Conservation (phyloP, 2,113 vertebrate species). For the Charina bottae region DNA sequence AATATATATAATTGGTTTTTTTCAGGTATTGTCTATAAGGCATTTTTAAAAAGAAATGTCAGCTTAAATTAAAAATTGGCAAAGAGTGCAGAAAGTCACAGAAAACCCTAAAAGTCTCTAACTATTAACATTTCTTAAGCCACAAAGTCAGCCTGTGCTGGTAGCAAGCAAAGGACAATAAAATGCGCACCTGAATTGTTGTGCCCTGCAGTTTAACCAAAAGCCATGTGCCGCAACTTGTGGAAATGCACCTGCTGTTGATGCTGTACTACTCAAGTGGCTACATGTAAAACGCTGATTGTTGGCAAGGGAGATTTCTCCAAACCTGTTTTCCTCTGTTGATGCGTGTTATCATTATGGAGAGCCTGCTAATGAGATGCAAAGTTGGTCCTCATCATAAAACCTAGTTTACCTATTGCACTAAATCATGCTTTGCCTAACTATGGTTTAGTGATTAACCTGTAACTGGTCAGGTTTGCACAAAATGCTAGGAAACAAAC, state of each 20-base stretch:
- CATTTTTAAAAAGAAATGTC: background rate
- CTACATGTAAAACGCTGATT: background rate
- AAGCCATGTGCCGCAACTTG: background rate
- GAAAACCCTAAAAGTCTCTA: background rate
- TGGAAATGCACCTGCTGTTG: slow-evolving; percentile 15
- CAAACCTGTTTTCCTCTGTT: background rate
- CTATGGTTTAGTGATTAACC: background rate
- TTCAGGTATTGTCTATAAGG: background rate
- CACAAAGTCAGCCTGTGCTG: background rate
- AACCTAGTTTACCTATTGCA: background rate
- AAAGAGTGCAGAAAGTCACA: background rate
- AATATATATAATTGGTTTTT: background rate
- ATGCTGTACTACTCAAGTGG: background rate
- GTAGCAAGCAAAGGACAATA: background rate
- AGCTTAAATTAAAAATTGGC: background rate
- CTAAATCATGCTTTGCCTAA: background rate
- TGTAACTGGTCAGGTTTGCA: background rate
- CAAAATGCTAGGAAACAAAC: background rate
- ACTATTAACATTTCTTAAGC: background rate
- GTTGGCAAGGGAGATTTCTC: background rate
- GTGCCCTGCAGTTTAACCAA: slow-evolving; percentile 16
- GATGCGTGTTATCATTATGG: background rate
- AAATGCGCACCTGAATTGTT: slow-evolving; percentile 24
- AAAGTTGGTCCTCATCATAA: background rate
- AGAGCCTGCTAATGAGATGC: background rate